Base-by-base conservation (phyloP, 1,140 invertebrate species). In the Lucilia cuprina region DNA sequence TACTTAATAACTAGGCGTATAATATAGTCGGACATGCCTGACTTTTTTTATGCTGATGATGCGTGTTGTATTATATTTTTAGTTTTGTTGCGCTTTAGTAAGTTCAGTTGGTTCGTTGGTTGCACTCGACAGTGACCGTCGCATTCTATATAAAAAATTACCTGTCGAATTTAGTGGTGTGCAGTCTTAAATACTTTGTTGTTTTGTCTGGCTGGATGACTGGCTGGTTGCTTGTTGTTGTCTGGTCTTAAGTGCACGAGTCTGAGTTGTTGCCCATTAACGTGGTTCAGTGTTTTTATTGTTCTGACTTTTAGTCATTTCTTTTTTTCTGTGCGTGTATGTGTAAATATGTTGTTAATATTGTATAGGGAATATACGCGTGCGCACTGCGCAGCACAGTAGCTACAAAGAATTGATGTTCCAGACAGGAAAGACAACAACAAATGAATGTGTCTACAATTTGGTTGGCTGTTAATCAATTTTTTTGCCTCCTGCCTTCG, bases 301-400 rank as follows among this genome's bases (percentile, higher is more conserved):
- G 77, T 49, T 50, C 41, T 41, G 5, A 5, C 41, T 41, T 41
- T 41, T 41, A 41, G 41, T 50, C 41, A 12, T 21, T 80, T 19
- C 41, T 49, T 8, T 25, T n/a, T 30, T n/a, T 50, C 41, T 25
- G n/a, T 19, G 25, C 0, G 17, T 82, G n/a, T 25, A 13, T 70
- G 19, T 30, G 25, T 30, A 30, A 30, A 30, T 30, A 19, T 83
- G 82, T n/a, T 8, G 78, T 55, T 19, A 34, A 47, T 50, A 30
- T 10, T 82, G 14, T 30, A 21, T 60, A 14, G 21, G 82, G 60
- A 82, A 65, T 78, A 84, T 83, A 85, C 86, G 86, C 86, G 87
- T 89, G 88, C 89, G 88, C 89, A 89, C 87, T 89, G 88, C 89
- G 88, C 89, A 89, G 88, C 87, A 89, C 89, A 83, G 89, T 89